Evolutionary conservation across 1,140 invertebrate genomes (phyloP).

Genomic region (Drosophila rhopaloa): DNA sequence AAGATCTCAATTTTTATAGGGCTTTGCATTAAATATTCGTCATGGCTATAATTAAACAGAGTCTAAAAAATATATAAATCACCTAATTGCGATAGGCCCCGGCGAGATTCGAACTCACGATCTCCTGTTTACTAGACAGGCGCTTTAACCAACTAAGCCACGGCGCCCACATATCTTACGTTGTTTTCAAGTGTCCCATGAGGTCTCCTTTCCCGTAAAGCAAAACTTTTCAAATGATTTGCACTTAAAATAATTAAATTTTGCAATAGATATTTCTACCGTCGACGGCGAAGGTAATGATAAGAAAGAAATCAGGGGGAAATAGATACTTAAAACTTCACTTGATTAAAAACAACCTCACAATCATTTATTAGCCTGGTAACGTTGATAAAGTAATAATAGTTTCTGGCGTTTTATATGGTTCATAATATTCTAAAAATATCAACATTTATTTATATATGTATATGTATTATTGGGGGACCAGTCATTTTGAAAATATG

Average conservation of each 20-base stretch:
- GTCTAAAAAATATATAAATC: background rate
- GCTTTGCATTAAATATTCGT: too few relatives aligned
- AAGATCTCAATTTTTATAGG: too few relatives aligned
- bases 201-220: background rate
- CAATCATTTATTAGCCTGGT: background rate
- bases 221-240: background rate
- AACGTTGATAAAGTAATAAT: background rate
- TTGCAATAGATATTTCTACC: conserved; percentile 9
- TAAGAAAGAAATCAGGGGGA: conserved; percentile 1
- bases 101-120: conserved; percentile 87
- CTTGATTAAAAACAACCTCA: background rate
- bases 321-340: background rate
- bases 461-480: background rate
- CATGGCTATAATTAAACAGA: background rate
- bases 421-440: conserved; percentile 5
- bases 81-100: conserved; percentile 79
- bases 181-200: background rate
- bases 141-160: conserved; percentile 88
- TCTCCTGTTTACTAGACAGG: conserved; percentile 88
- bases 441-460: background rate
- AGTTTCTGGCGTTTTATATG: background rate
- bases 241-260: conserved; percentile 29
- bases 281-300: background rate
- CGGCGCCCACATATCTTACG: conserved; percentile 81
- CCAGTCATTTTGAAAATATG: too few relatives aligned